Base-by-base conservation (phyloP, 2,113 vertebrate species). In the Perca schrenkii region DNA sequence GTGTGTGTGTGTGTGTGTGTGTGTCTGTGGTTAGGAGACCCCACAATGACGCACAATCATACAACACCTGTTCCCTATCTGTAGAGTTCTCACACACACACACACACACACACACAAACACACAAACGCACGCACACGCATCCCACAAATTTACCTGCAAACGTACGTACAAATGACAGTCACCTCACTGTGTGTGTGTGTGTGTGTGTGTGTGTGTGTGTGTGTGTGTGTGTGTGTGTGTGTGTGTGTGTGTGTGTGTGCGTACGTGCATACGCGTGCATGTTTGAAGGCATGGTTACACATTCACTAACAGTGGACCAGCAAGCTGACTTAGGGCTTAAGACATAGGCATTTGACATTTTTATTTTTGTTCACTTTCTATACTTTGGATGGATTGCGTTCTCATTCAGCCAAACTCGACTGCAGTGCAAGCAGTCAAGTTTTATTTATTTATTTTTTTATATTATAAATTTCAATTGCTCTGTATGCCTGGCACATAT, bases 41-140 rank as follows among this genome's bases (percentile, higher is more conserved):
- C 50, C 19, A 46, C 80, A 31, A 56, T 93, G 88, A 92, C 74
- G 74, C 84, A 89, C 64, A 40, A 5, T 25, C 69, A 53, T 50
- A 47, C 47, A 36, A 79, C 79, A 86, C 57, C 78, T 84, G 63
- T 19, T 36, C 3, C 47, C 16, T 13, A 22, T 63, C 61, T 57
- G 7, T 1, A 14, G 57, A 40, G n/a, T 75, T 76, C 65, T 40
- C 47, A 71, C 43, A 36, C 17, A 40, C 36, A 40, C 36, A 36
- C 36, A 6, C 36, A 36, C 36, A 6, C 36, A 36, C 65, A 47
- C 47, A 71, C 43, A 36, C 17, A 40, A 8, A 40, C 36, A 8
- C 36, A 6, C 36, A 36, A 2, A 6, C 36, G 8, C 36, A 40
- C 36, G 8, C 36, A 8, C 1, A 8, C 34, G 6, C 5, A 6